Evolutionary conservation across 2,113 vertebrate genomes (phyloP).

Genomic region (Azemiops feae): DNA sequence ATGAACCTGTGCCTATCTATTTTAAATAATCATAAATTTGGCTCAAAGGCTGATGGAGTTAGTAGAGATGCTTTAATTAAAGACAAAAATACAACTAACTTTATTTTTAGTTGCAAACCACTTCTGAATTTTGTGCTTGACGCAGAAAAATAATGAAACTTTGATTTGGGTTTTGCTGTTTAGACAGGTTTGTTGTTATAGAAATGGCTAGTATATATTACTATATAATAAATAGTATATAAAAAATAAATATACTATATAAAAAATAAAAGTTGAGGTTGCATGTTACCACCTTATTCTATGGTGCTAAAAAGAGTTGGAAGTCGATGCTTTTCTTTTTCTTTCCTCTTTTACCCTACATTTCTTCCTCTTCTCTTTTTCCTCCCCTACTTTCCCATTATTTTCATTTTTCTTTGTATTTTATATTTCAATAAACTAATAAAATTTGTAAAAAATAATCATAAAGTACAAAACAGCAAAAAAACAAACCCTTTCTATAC

Average conservation of each 20-base stretch:
- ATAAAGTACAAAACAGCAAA: background rate
- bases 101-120: background rate
- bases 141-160: background rate
- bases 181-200: background rate
- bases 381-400: background rate
- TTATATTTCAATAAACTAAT: background rate
- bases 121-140: background rate
- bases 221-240: no score
- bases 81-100: background rate
- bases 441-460: background rate
- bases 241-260: no score
- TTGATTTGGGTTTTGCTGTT: background rate
- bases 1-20: constrained; percentile 17
- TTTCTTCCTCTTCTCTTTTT: background rate
- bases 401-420: background rate
- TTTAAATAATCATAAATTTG: constrained; percentile 1
- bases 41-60: background rate
- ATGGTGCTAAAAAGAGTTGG: background rate
- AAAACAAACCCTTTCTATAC: constrained; percentile 12
- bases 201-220: background rate
- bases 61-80: background rate
- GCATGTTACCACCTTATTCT: background rate
- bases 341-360: background rate
- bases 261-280: background rate
- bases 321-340: background rate